Conservation (phyloP, 2,888 invertebrate species). For the Stenchaetothrips biformis region DNA sequence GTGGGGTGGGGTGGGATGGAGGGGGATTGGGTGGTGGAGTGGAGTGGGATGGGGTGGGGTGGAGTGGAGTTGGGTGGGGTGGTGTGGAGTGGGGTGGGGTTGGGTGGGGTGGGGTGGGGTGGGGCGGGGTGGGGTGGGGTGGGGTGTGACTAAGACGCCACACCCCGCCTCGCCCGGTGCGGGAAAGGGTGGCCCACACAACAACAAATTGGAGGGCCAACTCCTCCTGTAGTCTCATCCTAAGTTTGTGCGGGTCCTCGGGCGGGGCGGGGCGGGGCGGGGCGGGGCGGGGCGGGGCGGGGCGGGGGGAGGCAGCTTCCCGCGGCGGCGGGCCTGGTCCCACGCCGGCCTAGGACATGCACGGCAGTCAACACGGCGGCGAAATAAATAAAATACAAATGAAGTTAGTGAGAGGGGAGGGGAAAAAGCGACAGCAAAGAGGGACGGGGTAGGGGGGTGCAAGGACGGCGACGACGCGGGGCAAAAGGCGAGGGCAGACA, state of each 20-base stretch:
- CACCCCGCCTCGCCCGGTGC: neutral
- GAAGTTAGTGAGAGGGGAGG: neutral
- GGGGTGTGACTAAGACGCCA: neutral
- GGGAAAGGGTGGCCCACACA: neutral
- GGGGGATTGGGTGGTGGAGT: neutral
- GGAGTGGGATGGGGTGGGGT: too few species aligned
- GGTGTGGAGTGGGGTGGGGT: too few species aligned
- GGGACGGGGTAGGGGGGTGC: neutral
- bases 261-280: neutral
- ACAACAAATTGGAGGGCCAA: slow-evolving; percentile 17
- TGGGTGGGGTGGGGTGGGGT: too few species aligned
- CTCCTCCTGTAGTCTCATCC: neutral
- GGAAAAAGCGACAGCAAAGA: neutral
- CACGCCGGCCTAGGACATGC: neutral
- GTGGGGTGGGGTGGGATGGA: too few species aligned
- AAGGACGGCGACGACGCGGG: neutral
- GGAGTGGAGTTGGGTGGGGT: too few species aligned
- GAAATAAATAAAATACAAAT: neutral
- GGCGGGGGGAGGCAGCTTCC: neutral
- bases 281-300: neutral
- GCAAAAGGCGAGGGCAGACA: neutral
- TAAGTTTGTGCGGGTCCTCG: neutral
- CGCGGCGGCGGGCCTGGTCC: neutral
- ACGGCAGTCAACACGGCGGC: too few species aligned
- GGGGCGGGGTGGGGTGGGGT: too few species aligned